Evolutionary conservation across 2,797 vertebrate species (phyloP), one percentile per base, ranked within the genome.

Genomic region (Meriones psammophilus): DNA sequence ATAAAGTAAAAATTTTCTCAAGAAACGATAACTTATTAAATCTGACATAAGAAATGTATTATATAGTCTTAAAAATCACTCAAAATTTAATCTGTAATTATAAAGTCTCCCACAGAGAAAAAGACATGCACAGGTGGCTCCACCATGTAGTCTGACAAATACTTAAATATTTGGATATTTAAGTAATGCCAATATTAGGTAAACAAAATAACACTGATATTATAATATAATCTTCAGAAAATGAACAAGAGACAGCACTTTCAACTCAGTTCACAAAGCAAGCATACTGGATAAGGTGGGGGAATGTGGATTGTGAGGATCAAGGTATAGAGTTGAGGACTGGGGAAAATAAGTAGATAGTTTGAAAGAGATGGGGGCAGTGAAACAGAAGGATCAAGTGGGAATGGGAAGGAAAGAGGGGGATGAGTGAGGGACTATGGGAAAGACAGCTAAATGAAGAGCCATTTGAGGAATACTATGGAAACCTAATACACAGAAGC

Each of bases 11-110:
- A 92, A 83, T 56, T 87, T 26, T 87, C 10, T 42, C 42, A 94
- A 54, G 76, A 83, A 88, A 68, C n/a, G 74, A 73, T 85, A 92
- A 50, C 39, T n/a, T 91, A 73, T 3, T 88, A 96, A 97, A 92
- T 79, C 33, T 89, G 62, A 66, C 36, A 62, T 58, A 87, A 90
- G 50, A 85, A 64, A 84, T 68, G 18, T 86, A 89, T 87, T 95
- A 22, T 81, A 90, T 24, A 76, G 42, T 58, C n/a, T 39, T 92
- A 58, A 86, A 36, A 92, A 92, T 64, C 4, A 91, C 28, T 84
- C 69, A 39, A 80, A 71, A 89, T 79, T 77, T 84, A 92, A 74
- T 74, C 46, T 88, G 9, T 88, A 92, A 84, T 90, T 90, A 94
- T 79, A 85, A 95, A 87, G n/a, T 28, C 26, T 87, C 60, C 56